Evolutionary conservation across 2,888 invertebrate genomes (phyloP), one percentile per base, ranked within the genome.

Genomic region (Spisula solida): DNA sequence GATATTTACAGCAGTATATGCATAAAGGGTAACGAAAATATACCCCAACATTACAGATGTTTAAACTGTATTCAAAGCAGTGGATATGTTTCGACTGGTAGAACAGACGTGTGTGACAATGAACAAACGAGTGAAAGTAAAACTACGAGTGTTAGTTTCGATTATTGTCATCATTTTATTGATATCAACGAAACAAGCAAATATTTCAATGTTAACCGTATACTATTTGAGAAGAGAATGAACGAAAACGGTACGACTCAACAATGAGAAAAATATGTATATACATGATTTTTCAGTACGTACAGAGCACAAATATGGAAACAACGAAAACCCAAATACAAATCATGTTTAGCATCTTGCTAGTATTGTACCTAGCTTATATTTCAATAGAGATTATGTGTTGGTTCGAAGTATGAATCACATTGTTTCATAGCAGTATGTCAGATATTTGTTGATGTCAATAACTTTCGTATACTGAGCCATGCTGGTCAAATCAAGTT

Each of bases 151-250:
- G 31, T 34, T 82, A 66, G 82, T 82, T 51, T 78, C 5, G 47
- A 75, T 34, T 84, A 84, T 78, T 84, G 84, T 47, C 47, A 84
- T 31, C 84, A 84, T 84, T 31, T 84, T 41, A 84, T 84, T 51
- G 84, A 84, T 48, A 20, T 66, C 16, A 8, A 31, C 34, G n/a
- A 51, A 41, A 14, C 75, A 18, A 84, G 84, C 31, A 78, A 84
- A 84, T 48, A 75, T 78, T 25, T 84, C 55, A 84, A 84, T 31
- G 29, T 84, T 5, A 84, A 84, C 51, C 31, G 82, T 31, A 34
- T n/a, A 29, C 56, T 82, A 34, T 82, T 82, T 60, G 82, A 82
- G 34, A 14, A 56, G 29, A 48, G 82, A 25, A 60, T 82, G 82
- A 82, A 82, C 51, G 82, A 82, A 34, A 60, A 34, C 16, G 82